phyloP scores from a whole-genome alignment of 1,140 invertebrate species.

The Zophobas morio region DNA sequence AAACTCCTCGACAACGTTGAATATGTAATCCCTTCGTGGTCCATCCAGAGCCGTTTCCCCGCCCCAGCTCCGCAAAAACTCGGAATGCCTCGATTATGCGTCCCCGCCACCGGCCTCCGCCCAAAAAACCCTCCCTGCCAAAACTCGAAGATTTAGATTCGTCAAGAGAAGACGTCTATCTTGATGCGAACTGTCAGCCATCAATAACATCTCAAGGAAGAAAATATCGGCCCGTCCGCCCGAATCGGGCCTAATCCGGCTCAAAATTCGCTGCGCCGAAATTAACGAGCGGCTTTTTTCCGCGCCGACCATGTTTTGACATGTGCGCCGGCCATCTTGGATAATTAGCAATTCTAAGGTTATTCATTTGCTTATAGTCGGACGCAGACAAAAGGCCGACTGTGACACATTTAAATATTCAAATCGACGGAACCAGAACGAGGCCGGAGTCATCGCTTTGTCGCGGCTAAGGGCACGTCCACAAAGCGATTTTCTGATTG shows the following conservation, averaged over 20 bases:
- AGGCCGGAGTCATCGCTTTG: neutral
- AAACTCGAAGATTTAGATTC: slow-evolving; percentile 56
- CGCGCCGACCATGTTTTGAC: slow-evolving; percentile 44
- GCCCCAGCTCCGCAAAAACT: neutral
- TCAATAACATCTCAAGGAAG: slow-evolving; percentile 58
- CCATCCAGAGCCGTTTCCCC: no score
- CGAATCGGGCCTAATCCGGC: neutral
- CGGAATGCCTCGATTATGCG: neutral
- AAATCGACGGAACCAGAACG: slow-evolving; percentile 48
- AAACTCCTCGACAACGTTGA: no score
- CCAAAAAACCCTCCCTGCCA: slow-evolving; percentile 47
- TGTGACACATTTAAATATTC: slow-evolving; percentile 64
- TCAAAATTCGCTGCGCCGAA: slow-evolving; percentile 50
- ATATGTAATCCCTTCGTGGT: no score
- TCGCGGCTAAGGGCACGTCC: neutral
- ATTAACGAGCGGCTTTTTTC: slow-evolving; percentile 56
- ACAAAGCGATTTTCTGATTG: slow-evolving; percentile 2
- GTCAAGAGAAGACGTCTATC: slow-evolving; percentile 59
- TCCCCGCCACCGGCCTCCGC: neutral
- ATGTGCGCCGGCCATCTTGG: slow-evolving; percentile 59
- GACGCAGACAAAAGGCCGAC: slow-evolving; percentile 62
- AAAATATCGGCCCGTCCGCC: slow-evolving; percentile 41
- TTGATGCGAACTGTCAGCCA: slow-evolving; percentile 60
- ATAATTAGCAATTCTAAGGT: slow-evolving; percentile 64
- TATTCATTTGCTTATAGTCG: slow-evolving; percentile 60